Evolutionary conservation across 2,888 invertebrate species (phyloP).

Genomic region (Heteromurus nitidus): DNA sequence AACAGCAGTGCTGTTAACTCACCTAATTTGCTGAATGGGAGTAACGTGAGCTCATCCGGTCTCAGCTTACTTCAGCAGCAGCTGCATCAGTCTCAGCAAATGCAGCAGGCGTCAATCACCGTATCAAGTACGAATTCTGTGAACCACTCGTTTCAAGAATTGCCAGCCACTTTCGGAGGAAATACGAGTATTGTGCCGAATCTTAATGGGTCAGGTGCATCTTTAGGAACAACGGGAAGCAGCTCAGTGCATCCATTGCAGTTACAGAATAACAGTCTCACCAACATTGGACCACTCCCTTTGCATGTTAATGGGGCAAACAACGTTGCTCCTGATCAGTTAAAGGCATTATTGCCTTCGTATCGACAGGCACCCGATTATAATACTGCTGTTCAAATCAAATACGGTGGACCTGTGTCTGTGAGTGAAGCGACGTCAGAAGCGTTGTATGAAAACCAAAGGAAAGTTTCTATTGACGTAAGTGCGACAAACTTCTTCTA

Average conservation of each 20-base stretch:
- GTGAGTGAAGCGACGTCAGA: constrained; percentile 76
- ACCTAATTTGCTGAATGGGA: constrained; percentile 36
- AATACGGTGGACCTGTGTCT: constrained; percentile 75
- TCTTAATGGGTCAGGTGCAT: constrained; percentile 21
- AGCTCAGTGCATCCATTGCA: constrained; percentile 17
- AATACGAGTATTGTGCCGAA: neutral
- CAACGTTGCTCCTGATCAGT: constrained; percentile 32
- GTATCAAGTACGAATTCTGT: constrained; percentile 61
- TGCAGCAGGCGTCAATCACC: constrained; percentile 11
- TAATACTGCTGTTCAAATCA: constrained; percentile 90
- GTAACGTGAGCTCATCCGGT: constrained; percentile 67
- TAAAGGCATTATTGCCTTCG: constrained; percentile 82
- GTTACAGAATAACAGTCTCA: constrained; percentile 33
- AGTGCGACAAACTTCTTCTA: constrained; percentile 10
- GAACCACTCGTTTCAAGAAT: constrained; percentile 67
- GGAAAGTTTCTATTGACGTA: constrained; percentile 67
- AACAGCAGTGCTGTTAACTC: constrained; percentile 64
- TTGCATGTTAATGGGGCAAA: constrained; percentile 25
- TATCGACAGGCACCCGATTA: constrained; percentile 96
- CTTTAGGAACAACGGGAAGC: constrained; percentile 10
- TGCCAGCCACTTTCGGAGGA: constrained; percentile 26
- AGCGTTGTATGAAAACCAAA: constrained; percentile 62
- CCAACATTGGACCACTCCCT: constrained; percentile 27
- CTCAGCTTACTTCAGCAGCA: constrained; percentile 67
- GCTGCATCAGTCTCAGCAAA: constrained; percentile 63